These are phyloP conservation scores for Hippocampus comes DNA, from an alignment of 2,113 vertebrate species.

Conservation along the genomic window DNA sequence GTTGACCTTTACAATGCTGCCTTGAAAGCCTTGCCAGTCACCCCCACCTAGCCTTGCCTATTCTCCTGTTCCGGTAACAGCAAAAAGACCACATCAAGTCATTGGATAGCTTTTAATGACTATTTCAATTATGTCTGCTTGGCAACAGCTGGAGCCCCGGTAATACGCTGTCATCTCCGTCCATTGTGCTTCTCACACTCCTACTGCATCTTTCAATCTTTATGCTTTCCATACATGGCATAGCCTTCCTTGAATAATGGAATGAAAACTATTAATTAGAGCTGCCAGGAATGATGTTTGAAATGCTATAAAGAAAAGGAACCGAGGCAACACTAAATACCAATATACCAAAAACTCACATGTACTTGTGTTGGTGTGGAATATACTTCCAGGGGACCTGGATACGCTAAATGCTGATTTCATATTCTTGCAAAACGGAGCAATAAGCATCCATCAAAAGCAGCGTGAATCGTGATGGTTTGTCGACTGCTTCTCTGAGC, in stretches of 20 bases:
- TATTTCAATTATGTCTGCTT: slow-evolving; percentile 49
- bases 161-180: slow-evolving; percentile 52
- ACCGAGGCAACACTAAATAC: too few species aligned
- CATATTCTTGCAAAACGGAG: too few species aligned
- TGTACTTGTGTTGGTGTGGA: too few species aligned
- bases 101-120: slow-evolving; percentile 51
- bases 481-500: neutral
- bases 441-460: too few species aligned
- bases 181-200: slow-evolving; percentile 45
- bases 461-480: neutral
- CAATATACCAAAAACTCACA: too few species aligned
- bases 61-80: slow-evolving; percentile 17
- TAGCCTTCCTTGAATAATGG: neutral
- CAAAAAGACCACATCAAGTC: slow-evolving; percentile 30
- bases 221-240: slow-evolving; percentile 36
- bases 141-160: slow-evolving; percentile 27
- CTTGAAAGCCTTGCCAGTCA: neutral
- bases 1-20: neutral
- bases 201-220: slow-evolving; percentile 46
- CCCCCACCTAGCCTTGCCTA: neutral
- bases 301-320: neutral
- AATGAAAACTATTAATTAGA: slow-evolving; percentile 22
- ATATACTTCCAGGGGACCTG: neutral
- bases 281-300: slow-evolving; percentile 17
- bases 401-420: neutral